phyloP scores from a whole-genome alignment of 2,113 vertebrate species.

The Nestor notabilis region DNA sequence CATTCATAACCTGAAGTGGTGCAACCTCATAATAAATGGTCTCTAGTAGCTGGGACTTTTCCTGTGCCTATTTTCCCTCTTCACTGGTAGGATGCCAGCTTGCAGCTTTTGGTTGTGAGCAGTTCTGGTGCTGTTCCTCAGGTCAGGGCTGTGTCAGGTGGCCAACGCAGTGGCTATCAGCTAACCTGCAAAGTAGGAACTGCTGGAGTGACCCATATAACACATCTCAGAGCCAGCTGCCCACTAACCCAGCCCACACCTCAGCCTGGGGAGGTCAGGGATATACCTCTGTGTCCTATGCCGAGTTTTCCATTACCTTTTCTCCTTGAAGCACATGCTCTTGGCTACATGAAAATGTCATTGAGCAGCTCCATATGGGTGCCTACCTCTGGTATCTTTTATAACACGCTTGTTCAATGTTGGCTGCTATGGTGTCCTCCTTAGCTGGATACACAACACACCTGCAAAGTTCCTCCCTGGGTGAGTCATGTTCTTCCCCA shows the following conservation, averaged over 20 bases:
- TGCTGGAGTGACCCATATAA: background rate
- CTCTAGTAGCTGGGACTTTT: background rate
- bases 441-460: background rate
- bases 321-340: rapidly evolving
- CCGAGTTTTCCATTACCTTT: background rate
- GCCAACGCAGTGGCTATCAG: background rate
- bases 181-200: background rate
- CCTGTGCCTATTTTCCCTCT: background rate
- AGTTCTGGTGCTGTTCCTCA: background rate
- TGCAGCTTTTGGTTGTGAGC: background rate
- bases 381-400: background rate
- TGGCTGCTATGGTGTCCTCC: background rate
- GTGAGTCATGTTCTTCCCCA: background rate
- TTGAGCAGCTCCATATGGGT: background rate
- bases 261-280: background rate
- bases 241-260: background rate
- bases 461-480: background rate
- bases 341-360: background rate
- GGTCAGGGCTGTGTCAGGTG: background rate
- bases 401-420: rapidly evolving
- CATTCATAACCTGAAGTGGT: background rate
- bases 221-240: background rate
- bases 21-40: background rate
- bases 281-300: background rate
- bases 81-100: background rate